phyloP scores from a whole-genome alignment of 1,140 invertebrate species.

The Chelonus insularis region DNA sequence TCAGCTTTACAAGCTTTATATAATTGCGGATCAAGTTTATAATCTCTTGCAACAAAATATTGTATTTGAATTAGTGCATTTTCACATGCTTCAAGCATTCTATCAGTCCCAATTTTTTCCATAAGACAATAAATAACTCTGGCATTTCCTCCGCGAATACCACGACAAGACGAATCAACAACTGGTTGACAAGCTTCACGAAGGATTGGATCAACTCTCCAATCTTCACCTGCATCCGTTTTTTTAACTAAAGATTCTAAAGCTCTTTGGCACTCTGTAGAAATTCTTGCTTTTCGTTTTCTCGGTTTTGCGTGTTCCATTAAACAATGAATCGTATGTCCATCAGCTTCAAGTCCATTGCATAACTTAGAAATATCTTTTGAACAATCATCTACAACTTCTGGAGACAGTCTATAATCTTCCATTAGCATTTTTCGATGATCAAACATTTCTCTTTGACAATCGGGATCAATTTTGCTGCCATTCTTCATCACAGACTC shows the following conservation, averaged over 20 bases:
- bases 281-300: slow-evolving; percentile 66
- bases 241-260: slow-evolving; percentile 80
- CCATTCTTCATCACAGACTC: slow-evolving; percentile 83
- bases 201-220: slow-evolving; percentile 88
- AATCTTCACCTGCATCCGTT: slow-evolving; percentile 84
- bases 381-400: slow-evolving; percentile 86
- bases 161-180: slow-evolving; percentile 72
- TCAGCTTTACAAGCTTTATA: slow-evolving; percentile 87
- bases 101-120: slow-evolving; percentile 82
- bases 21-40: slow-evolving; percentile 87
- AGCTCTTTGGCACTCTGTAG: slow-evolving; percentile 69
- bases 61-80: slow-evolving; percentile 92
- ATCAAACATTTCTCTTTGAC: slow-evolving; percentile 85
- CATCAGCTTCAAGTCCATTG: slow-evolving; percentile 73
- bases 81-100: slow-evolving; percentile 90
- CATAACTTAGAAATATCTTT: slow-evolving; percentile 81
- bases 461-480: slow-evolving; percentile 72
- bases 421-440: slow-evolving; percentile 90
- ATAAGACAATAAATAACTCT: slow-evolving; percentile 92
- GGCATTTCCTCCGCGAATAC: slow-evolving; percentile 68
- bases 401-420: slow-evolving; percentile 89
- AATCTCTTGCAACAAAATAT: slow-evolving; percentile 95
- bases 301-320: slow-evolving; percentile 82
- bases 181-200: slow-evolving; percentile 82
- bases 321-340: slow-evolving; percentile 92